Evolutionary conservation across 2,888 invertebrate species (phyloP).

Genomic region (Leptopilina syphax): DNA sequence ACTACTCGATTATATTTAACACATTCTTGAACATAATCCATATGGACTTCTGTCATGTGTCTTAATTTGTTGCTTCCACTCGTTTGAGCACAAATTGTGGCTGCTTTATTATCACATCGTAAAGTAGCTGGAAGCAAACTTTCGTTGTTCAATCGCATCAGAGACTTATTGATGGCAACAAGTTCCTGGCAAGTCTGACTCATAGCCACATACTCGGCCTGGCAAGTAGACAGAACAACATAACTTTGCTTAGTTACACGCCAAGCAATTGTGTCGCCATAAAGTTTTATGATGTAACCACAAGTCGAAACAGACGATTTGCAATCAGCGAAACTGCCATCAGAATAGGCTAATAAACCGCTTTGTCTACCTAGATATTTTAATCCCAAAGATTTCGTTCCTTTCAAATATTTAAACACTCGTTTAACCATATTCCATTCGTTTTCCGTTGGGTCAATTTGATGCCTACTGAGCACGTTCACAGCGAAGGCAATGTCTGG

Average conservation of each 20-base stretch:
- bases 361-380: too few relatives aligned
- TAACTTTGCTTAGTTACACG: slow-evolving; percentile 19
- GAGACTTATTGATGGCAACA: slow-evolving; percentile 34
- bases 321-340: slow-evolving; percentile 49
- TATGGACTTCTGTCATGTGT: slow-evolving; percentile 43
- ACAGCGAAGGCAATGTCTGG: too few relatives aligned
- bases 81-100: slow-evolving; percentile 36
- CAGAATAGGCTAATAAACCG: background rate
- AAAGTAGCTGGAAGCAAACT: slow-evolving; percentile 45
- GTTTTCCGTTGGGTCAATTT: too few relatives aligned
- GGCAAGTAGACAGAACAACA: background rate
- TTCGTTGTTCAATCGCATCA: slow-evolving; percentile 27
- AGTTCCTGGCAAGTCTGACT: slow-evolving; percentile 34
- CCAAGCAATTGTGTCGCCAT: slow-evolving; percentile 46
- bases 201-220: slow-evolving; percentile 49
- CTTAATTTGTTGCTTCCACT: slow-evolving; percentile 43
- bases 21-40: slow-evolving; percentile 45
- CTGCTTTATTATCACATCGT: slow-evolving; percentile 53
- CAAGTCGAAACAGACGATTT: slow-evolving; percentile 46
- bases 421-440: too few relatives aligned
- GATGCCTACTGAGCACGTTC: too few relatives aligned
- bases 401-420: too few relatives aligned
- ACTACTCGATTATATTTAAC: slow-evolving; percentile 29
- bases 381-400: too few relatives aligned
- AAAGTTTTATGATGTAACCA: slow-evolving; percentile 44